Evolutionary conservation across 2,113 vertebrate genomes (phyloP), one percentile per base, ranked within the genome.

Genomic region (Salvelinus alpinus): DNA sequence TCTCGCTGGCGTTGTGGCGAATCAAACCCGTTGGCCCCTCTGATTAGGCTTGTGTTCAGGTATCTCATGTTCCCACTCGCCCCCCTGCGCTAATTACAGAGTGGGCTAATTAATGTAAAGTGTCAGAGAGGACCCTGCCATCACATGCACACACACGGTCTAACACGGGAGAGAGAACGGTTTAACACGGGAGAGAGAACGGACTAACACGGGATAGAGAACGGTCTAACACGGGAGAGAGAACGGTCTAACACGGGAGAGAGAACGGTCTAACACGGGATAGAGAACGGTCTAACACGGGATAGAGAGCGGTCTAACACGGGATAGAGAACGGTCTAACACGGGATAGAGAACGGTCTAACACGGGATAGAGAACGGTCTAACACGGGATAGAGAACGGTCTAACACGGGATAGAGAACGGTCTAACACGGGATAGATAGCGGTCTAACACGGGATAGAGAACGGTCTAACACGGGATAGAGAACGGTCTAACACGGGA

Each of bases 71-170:
- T 75, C 83, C 78, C 83, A 47, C n/a, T 71, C 71, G 70, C 65
- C 68, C 84, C 78, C 75, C 84, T 77, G 71, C 66, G 67, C 86
- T 90, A 91, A 92, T 93, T 92, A 71, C n/a, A 86, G 76, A 73
- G 74, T 14, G 64, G 67, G 76, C 87, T 89, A 88, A 87, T 90
- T 90, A 91, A 88, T 73, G 78, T 71, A 82, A 77, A 64, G 78
- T 75, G 87, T 79, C 79, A 77, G 76, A 86, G 80, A 74, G 62
- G 74, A 34, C 73, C 75, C 31, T 64, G 79, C 82, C 85, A 80
- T 79, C 65, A 70, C 54, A 78, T 31, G 77, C 73, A 79, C 79
- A 84, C 84, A 80, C 75, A 78, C 70, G 8, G 22, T 47, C 20
- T 29, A 25, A 38, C 64, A 60, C 31, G 25, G 25, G 25, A 25